These are phyloP conservation scores for Dicerorhinus sumatrensis DNA, from an alignment of 2,113 vertebrate genomes.

Conservation along the genomic window DNA sequence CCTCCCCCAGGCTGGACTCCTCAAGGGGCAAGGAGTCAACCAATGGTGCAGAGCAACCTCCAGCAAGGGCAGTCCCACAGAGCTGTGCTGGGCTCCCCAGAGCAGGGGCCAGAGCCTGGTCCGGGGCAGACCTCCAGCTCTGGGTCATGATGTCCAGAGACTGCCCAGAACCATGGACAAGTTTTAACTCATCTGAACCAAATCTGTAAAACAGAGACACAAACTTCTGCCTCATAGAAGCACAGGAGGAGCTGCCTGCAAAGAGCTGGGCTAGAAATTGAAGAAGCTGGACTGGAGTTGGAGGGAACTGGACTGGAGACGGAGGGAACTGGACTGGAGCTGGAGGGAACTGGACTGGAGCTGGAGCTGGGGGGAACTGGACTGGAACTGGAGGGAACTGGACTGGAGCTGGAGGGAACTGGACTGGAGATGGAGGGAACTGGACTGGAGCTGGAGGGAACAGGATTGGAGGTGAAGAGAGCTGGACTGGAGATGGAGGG, in stretches of 20 bases:
- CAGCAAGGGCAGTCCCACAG: too few species aligned
- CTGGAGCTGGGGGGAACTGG: neutral
- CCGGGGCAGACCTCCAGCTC: neutral
- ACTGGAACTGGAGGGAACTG: neutral
- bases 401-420: neutral
- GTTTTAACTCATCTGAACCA: neutral
- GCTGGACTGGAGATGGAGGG: neutral
- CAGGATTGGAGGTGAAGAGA: neutral
- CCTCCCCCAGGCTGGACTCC: too few species aligned
- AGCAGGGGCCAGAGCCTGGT: neutral
- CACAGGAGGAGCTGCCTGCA: neutral
- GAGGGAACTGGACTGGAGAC: neutral
- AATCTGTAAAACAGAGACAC: neutral
- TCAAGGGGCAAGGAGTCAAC: too few species aligned
- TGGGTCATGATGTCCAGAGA: neutral
- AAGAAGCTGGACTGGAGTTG: neutral
- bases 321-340: neutral
- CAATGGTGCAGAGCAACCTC: too few species aligned
- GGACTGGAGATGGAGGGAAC: neutral
- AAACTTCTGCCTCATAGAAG: neutral
- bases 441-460: too few species aligned
- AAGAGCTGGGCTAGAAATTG: neutral
- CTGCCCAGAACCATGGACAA: neutral
- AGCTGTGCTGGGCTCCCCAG: neutral
- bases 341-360: neutral